Conservation (phyloP, 2,113 vertebrate genomes). For the Bubo blakistoni region DNA sequence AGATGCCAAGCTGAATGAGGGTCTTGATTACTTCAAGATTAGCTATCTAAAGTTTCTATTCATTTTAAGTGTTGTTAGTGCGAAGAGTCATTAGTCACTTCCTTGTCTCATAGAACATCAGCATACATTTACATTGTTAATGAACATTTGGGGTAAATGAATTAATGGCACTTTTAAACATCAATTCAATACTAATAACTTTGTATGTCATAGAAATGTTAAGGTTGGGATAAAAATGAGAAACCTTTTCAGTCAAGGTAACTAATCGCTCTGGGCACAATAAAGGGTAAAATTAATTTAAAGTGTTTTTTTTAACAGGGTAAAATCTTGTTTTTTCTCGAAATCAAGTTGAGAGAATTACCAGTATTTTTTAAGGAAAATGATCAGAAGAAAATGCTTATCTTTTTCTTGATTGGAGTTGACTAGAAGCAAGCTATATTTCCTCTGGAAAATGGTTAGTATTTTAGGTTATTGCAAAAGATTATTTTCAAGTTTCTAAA, state of each 20-base stretch:
- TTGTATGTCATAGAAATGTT: constrained; percentile 84
- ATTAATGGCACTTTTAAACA: constrained; percentile 92
- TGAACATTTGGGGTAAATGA: constrained; percentile 93
- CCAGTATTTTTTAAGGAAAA: not conserved
- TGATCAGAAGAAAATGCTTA: not conserved
- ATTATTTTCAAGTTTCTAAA: constrained; percentile 2
- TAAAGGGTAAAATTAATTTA: constrained; percentile 73
- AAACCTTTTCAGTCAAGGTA: constrained; percentile 76
- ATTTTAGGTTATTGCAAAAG: not conserved
- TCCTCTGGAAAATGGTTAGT: not conserved
- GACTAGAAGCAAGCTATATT: not conserved
- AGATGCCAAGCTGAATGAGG: constrained; percentile 86
- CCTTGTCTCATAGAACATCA: constrained; percentile 88
- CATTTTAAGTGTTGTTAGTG: constrained; percentile 86
- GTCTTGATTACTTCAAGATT: constrained; percentile 90
- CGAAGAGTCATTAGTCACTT: constrained; percentile 89
- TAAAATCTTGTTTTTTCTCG: constrained; percentile 37
- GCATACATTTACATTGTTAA: constrained; percentile 98
- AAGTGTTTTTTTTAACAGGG: constrained; percentile 1
- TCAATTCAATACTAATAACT: constrained; percentile 88
- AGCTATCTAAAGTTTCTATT: constrained; percentile 89
- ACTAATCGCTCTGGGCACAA: constrained; percentile 77
- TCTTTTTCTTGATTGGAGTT: not conserved
- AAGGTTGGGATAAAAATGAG: constrained; percentile 75
- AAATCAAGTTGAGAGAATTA: constrained; percentile 32